These are phyloP conservation scores for Cerceris rybyensis DNA, from an alignment of 2,888 invertebrate species.

Conservation along the genomic window DNA sequence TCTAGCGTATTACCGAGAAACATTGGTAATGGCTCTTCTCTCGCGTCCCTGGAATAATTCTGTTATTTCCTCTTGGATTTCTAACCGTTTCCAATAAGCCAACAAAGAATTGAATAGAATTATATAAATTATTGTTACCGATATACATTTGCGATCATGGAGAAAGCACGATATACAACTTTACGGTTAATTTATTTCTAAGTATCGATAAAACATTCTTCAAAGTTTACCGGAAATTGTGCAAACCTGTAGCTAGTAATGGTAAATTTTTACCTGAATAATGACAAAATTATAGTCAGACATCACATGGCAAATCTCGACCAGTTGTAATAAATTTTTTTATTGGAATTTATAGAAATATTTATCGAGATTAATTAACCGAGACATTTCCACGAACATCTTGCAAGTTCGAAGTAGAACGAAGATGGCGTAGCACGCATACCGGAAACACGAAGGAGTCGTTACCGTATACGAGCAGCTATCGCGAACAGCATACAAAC, in stretches of 20 bases:
- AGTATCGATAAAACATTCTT: no score
- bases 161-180: no score
- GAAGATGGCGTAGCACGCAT: conserved; percentile 51
- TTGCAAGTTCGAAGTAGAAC: conserved; percentile 14
- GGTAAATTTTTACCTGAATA: no score
- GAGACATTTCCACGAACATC: background rate
- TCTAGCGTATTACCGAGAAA: background rate
- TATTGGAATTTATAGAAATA: background rate
- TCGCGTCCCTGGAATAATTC: no score
- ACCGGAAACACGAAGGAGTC: conserved; percentile 68
- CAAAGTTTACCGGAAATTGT: no score
- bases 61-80: no score
- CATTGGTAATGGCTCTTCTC: background rate
- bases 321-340: no score
- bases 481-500: conserved; percentile 69
- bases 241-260: no score
- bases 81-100: background rate
- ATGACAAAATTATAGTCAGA: no score
- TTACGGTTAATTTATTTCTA: no score
- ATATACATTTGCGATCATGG: no score
- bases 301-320: no score
- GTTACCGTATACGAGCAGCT: conserved; percentile 69
- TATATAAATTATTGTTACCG: background rate
- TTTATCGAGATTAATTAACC: conserved; percentile 10
- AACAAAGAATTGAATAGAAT: background rate